A percentile compares a stretch with the other conserved stretches of the same genome.
phyloP scores from a whole-genome alignment of 2,113 vertebrate species.

The Catharus bicknelli region DNA sequence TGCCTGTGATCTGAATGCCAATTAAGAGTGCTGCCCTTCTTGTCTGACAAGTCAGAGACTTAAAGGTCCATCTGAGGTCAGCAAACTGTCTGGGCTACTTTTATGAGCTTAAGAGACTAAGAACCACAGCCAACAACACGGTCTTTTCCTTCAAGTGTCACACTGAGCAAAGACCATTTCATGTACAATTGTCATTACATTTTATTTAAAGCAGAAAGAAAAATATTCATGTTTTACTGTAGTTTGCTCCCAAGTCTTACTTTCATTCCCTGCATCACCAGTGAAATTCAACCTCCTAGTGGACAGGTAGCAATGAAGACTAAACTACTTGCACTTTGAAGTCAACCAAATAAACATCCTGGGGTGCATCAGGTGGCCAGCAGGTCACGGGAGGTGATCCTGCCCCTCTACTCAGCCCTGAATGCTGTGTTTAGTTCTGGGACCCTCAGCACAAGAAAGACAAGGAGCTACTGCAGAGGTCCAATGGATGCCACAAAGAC shows the following conservation, averaged over 20 bases:
- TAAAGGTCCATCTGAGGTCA: slow-evolving; percentile 76
- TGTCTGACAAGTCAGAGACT: slow-evolving; percentile 73
- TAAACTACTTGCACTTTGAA: background rate
- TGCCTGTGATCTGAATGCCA: slow-evolving; percentile 80
- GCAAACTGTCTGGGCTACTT: slow-evolving; percentile 76
- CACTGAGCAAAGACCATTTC: background rate
- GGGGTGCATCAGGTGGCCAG: background rate
- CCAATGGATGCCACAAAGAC: background rate
- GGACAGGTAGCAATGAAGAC: background rate
- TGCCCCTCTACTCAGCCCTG: background rate
- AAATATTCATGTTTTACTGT: background rate
- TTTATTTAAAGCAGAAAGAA: background rate
- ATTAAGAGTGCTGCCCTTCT: slow-evolving; percentile 68
- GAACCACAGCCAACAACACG: slow-evolving; percentile 56
- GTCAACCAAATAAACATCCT: background rate
- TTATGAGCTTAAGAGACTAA: slow-evolving; percentile 51
- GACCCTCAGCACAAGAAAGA: background rate
- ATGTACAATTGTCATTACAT: background rate
- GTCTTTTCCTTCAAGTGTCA: slow-evolving; percentile 39
- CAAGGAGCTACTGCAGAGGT: background rate
- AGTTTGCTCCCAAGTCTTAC: background rate
- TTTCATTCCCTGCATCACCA: background rate
- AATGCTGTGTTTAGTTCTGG: background rate
- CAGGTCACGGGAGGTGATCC: background rate
- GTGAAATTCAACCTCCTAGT: background rate